Conservation (phyloP, 2,113 vertebrate species). For the Acrocephalus arundinaceus region DNA sequence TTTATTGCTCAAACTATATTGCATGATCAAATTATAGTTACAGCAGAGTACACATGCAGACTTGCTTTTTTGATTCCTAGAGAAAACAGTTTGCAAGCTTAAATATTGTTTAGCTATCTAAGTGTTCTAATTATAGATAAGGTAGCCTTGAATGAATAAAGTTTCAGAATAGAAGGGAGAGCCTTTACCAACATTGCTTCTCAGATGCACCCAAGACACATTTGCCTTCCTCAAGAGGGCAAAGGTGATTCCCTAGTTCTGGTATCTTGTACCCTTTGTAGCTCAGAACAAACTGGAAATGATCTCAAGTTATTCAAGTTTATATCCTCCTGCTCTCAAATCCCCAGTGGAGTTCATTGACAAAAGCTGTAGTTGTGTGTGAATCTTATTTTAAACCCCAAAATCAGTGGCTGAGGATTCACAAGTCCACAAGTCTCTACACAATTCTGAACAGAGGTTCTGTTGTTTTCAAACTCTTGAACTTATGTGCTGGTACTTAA, state of each 20-base stretch:
- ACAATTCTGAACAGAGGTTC: background rate
- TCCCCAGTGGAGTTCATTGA: rapidly evolving
- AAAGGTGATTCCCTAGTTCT: background rate
- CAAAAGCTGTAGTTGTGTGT: background rate
- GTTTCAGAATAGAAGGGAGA: background rate
- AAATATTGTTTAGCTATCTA: background rate
- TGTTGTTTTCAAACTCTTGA: background rate
- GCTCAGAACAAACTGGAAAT: background rate
- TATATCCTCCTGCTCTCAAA: background rate
- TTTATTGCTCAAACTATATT: background rate
- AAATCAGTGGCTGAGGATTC: background rate
- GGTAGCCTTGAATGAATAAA: background rate
- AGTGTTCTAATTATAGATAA: background rate
- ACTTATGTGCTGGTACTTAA: background rate
- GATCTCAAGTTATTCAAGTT: background rate
- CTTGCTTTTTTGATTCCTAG: background rate
- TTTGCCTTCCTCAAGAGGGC: background rate
- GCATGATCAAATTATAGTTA: background rate
- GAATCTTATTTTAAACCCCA: background rate
- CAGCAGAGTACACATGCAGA: background rate
- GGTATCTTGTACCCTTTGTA: background rate
- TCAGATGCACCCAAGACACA: rapidly evolving
- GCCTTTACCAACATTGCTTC: background rate
- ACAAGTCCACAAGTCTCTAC: background rate
- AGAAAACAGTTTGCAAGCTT: background rate